phyloP scores from a whole-genome alignment of 2,888 invertebrate species.

The Spilarctia lutea region DNA sequence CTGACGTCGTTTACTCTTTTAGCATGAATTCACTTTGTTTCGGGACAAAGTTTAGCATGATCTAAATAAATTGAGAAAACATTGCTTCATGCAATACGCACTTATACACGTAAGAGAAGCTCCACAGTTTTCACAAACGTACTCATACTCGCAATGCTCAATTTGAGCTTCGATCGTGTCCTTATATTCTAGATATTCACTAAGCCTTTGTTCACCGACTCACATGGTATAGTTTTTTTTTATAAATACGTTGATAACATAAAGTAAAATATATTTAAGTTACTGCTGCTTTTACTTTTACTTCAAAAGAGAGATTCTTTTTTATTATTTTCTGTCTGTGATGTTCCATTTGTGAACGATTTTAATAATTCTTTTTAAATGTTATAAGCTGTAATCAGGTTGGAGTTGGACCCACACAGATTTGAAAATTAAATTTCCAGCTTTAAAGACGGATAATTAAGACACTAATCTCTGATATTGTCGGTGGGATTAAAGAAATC shows the following conservation, averaged over 20 bases:
- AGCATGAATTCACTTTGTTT: slow-evolving; percentile 20
- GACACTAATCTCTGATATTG: neutral
- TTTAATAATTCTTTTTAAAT: neutral
- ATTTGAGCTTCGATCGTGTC: slow-evolving; percentile 37
- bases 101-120: slow-evolving; percentile 11
- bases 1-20: slow-evolving; percentile 3
- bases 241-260: neutral
- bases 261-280: neutral
- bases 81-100: slow-evolving; percentile 15
- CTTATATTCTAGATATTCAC: slow-evolving; percentile 40
- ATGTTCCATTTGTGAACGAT: neutral
- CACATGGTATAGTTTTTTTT: slow-evolving; percentile 17
- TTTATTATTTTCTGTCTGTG: neutral
- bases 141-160: slow-evolving; percentile 18
- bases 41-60: slow-evolving; percentile 26
- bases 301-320: no score
- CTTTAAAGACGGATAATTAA: neutral
- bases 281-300: neutral
- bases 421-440: neutral
- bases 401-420: neutral
- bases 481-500: neutral
- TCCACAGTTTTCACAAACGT: slow-evolving; percentile 17
- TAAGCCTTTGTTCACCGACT: slow-evolving; percentile 21
- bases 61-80: slow-evolving; percentile 43
- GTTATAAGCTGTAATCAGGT: neutral